Conservation (phyloP, 2,113 vertebrate genomes). For the Channa maculata region DNA sequence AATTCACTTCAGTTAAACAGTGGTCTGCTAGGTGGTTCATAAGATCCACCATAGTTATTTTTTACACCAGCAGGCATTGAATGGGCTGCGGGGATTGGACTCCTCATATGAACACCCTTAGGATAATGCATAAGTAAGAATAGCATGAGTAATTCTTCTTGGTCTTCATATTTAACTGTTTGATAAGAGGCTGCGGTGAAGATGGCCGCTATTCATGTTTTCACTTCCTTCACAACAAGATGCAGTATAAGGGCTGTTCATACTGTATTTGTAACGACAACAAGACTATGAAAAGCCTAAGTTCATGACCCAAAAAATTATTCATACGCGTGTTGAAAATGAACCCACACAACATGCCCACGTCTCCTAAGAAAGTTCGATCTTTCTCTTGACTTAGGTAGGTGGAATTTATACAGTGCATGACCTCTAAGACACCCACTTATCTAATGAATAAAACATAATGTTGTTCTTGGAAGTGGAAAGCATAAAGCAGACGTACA, state of each 20-base stretch:
- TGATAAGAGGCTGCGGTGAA: conserved; percentile 8
- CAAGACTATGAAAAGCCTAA: no score
- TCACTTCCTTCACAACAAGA: background rate
- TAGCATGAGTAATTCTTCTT: background rate
- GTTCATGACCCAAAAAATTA: no score
- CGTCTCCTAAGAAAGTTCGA: conserved; percentile 17
- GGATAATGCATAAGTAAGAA: background rate
- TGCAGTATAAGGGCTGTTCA: no score
- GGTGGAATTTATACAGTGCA: conserved; percentile 39
- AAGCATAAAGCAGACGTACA: background rate
- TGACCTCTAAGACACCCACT: conserved; percentile 52
- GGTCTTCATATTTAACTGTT: conserved; percentile 9
- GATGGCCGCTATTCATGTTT: conserved; percentile 3
- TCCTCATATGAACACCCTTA: conserved; percentile 22
- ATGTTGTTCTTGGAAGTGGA: conserved; percentile 2
- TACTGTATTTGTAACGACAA: no score
- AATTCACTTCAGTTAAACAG: conserved; percentile 71
- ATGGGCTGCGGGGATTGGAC: conserved; percentile 22
- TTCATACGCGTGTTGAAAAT: background rate
- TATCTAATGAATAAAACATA: conserved; percentile 58
- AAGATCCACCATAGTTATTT: conserved; percentile 68
- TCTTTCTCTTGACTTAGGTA: conserved; percentile 32
- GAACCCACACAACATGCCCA: conserved; percentile 12
- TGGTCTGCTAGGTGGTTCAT: conserved; percentile 51
- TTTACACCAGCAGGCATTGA: conserved; percentile 53